Evolutionary conservation across 1,140 invertebrate genomes (phyloP).

Genomic region (Neelides sp.): DNA sequence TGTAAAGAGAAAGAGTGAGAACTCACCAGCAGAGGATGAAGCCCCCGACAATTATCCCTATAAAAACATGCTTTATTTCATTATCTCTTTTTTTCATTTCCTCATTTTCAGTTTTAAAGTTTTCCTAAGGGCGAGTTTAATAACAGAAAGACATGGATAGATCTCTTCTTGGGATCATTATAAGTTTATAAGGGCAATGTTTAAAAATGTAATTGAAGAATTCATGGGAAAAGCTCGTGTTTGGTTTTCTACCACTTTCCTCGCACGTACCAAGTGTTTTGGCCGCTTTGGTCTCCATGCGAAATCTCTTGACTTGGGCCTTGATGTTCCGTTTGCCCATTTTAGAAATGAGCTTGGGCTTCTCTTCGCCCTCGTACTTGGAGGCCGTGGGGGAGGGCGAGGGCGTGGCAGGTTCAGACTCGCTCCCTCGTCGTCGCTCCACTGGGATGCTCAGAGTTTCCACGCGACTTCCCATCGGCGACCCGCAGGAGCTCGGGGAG

Average conservation of each 20-base stretch:
- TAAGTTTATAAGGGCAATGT: too few species aligned
- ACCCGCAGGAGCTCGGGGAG: neutral
- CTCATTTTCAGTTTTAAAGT: too few species aligned
- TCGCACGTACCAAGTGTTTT: slow-evolving; percentile 61
- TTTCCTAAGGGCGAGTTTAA: neutral
- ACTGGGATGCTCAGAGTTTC: too few species aligned
- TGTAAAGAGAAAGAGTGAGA: too few species aligned
- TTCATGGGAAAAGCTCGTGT: neutral
- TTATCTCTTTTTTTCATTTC: too few species aligned
- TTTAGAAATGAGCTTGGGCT: slow-evolving; percentile 51
- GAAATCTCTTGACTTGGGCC: slow-evolving; percentile 67
- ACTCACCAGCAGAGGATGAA: slow-evolving; percentile 75
- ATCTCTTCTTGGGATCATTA: too few species aligned
- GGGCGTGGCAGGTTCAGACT: slow-evolving; percentile 28
- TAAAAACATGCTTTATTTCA: slow-evolving; percentile 1
- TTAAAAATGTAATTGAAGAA: neutral
- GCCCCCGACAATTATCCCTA: slow-evolving; percentile 74
- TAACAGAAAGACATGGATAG: neutral
- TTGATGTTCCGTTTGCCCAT: slow-evolving; percentile 77
- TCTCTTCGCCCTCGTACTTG: slow-evolving; percentile 34
- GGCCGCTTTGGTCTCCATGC: slow-evolving; percentile 85
- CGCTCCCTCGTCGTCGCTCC: slow-evolving; percentile 11
- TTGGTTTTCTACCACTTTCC: neutral
- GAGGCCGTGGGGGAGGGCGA: slow-evolving; percentile 23
- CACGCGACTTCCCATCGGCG: neutral